Evolutionary conservation across 2,888 invertebrate genomes (phyloP).

Genomic region (Thereva unica): DNA sequence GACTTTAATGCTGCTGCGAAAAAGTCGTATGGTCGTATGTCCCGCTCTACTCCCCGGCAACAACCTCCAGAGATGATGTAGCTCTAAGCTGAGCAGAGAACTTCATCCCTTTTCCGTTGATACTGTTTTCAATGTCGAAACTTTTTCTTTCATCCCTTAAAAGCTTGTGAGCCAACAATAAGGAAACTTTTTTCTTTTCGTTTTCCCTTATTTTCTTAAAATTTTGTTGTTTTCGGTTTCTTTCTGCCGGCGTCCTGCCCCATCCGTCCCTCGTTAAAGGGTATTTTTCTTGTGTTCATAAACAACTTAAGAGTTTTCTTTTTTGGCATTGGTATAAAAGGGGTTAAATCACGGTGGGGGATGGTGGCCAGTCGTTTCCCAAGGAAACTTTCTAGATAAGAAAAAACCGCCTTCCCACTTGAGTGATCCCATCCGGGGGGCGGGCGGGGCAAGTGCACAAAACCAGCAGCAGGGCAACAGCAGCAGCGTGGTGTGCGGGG

Average conservation of each 20-base stretch:
- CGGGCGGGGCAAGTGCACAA: too few relatives aligned
- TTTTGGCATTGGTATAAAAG: slow-evolving; percentile 22
- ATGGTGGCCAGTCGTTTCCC: slow-evolving; percentile 4
- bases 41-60: too few relatives aligned
- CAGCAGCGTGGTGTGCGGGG: background rate
- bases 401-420: slow-evolving; percentile 5
- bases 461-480: background rate
- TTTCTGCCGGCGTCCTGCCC: background rate
- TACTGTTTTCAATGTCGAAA: background rate
- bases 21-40: too few relatives aligned
- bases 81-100: background rate
- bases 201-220: slow-evolving; percentile 16
- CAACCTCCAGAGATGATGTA: too few relatives aligned
- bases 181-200: slow-evolving; percentile 12
- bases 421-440: background rate
- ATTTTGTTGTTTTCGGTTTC: slow-evolving; percentile 23
- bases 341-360: slow-evolving; percentile 26
- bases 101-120: background rate
- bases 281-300: slow-evolving; percentile 31
- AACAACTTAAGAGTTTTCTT: slow-evolving; percentile 31
- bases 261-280: slow-evolving; percentile 16
- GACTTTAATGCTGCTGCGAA: too few relatives aligned
- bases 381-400: background rate
- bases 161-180: slow-evolving; percentile 1
- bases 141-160: background rate